Evolutionary conservation across 2,888 invertebrate species (phyloP).

Genomic region (Molanna angustata): DNA sequence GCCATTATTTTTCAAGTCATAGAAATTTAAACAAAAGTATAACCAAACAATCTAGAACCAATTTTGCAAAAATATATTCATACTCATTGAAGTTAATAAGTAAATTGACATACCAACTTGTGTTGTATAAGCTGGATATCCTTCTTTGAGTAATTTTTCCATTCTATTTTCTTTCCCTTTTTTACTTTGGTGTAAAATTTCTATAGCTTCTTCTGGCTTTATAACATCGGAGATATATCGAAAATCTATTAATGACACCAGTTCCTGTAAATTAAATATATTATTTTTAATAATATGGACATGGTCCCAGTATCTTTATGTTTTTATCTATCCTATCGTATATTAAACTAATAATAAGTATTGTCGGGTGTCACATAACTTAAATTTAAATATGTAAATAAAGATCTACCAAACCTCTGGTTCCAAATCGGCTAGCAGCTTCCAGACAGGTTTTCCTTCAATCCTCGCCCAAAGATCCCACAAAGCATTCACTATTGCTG

Average conservation of each 20-base stretch:
- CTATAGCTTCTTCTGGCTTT: constrained; percentile 77
- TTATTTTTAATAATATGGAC: background rate
- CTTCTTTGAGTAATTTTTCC: constrained; percentile 58
- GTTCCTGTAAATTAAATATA: constrained; percentile 43
- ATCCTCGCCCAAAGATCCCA: constrained; percentile 92
- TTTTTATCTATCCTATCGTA: no score
- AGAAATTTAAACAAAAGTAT: no score
- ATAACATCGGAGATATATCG: constrained; percentile 79
- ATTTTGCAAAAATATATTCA: no score
- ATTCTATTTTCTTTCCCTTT: constrained; percentile 62
- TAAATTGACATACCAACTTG: constrained; percentile 73
- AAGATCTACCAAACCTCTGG: constrained; percentile 58
- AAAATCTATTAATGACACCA: constrained; percentile 86
- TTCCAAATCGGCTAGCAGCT: constrained; percentile 75
- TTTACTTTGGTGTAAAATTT: constrained; percentile 60
- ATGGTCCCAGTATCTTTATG: background rate
- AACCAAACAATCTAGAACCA: no score
- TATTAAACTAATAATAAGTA: no score
- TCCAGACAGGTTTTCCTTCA: constrained; percentile 85
- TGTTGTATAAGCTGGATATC: constrained; percentile 86
- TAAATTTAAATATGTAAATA: no score
- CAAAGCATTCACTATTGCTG: constrained; percentile 83
- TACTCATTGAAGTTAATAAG: no score
- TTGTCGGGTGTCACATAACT: no score
- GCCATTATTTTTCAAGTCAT: no score